These are phyloP conservation scores for Caenorhabditis sinica DNA, from an alignment of 2,888 invertebrate species.

Conservation along the genomic window DNA sequence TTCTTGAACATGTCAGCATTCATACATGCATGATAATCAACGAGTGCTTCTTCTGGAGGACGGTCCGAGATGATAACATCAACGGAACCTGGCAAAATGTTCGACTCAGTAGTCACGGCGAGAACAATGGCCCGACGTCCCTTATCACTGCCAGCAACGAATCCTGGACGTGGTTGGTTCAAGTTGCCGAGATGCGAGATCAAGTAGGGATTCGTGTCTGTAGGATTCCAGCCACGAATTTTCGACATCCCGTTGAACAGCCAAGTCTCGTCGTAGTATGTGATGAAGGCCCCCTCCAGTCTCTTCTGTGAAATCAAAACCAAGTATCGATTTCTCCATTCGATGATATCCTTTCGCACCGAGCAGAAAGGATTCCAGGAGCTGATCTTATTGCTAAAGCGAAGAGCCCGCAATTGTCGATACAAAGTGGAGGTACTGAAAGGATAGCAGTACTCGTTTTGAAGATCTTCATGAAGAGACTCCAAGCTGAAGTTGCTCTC, in stretches of 20 bases:
- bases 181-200: neutral
- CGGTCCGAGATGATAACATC: neutral
- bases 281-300: conserved; percentile 7
- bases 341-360: neutral
- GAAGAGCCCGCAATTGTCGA: neutral
- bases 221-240: neutral
- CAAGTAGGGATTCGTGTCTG: neutral
- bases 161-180: neutral
- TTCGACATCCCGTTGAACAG: conserved; percentile 11
- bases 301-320: too few species aligned
- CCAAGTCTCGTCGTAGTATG: conserved; percentile 19
- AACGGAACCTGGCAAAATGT: neutral
- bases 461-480: neutral
- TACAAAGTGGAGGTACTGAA: neutral
- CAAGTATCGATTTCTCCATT: too few species aligned
- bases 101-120: neutral
- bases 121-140: conserved; percentile 1
- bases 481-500: neutral
- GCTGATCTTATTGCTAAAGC: neutral
- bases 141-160: neutral
- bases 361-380: conserved; percentile 4
- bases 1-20: neutral
- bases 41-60: neutral
- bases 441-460: neutral
- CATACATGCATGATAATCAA: conserved; percentile 3